Evolutionary conservation across 2,113 vertebrate genomes (phyloP), one percentile per base, ranked within the genome.

Genomic region (Drymodes brunneopygia): DNA sequence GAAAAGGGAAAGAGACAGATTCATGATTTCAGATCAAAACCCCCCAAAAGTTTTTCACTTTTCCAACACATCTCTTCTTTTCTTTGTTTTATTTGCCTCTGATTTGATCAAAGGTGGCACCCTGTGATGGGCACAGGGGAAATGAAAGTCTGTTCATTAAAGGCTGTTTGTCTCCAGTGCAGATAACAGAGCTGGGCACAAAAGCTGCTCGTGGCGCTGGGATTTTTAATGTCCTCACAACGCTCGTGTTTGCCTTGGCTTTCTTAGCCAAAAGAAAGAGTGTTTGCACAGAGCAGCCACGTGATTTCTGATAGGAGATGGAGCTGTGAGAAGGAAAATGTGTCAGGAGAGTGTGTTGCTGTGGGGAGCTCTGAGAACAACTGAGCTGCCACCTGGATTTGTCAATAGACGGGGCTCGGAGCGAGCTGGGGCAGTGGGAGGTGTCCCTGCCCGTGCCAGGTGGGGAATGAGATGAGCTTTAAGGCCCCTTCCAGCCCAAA

Each of bases 391-490:
- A 2, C 18, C 48, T 33, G 7, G 10, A 6, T 10, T 14, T 23
- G 27, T 28, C 64, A 12, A 4, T 29, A 7, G 1, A 0, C 0
- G 1, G 61, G 45, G n/a, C 14, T 40, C 8, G 85, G 40, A 25
- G 86, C 61, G 40, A 0, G 28, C 69, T 22, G 78, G 61, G 16
- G 3, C 5, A 0, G 40, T 12, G 78, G n/a, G 4, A 47, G 29
- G 24, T 10, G n/a, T 22, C 61, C 53, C n/a, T 89, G 86, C 38
- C 40, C 9, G 0, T 5, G 53, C 6, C n/a, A 14, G 7, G 33
- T 23, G 11, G 42, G 42, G 25, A 9, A 27, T 10, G 27, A 1
- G 50, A 31, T 31, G 38, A 17, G 38, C 4, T 35, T 27, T 15
- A 9, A 12, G 29, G n/a, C 13, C 50, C 38, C n/a, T 53, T 33